Percentiles rank a stretch among this genome's conserved stretches.
These are phyloP conservation scores for Euura saliciscinereae DNA, from an alignment of 1,140 invertebrate genomes.

Conservation along the genomic window DNA sequence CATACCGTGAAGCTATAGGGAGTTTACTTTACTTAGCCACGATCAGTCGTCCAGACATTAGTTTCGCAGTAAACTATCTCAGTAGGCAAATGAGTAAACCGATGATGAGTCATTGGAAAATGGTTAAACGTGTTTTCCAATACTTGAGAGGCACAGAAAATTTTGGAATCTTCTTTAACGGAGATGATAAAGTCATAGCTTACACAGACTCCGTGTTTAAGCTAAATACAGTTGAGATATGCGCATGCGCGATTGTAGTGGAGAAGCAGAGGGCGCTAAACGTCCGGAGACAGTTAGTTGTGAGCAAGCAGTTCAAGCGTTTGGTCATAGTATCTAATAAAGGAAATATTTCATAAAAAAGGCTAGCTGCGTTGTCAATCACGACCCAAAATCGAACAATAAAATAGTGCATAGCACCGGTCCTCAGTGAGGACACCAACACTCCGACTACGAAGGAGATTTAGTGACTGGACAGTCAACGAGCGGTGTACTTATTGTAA, in stretches of 20 bases:
- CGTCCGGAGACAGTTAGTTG: no score
- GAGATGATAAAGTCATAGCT: constrained; percentile 18
- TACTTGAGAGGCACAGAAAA: constrained; percentile 39
- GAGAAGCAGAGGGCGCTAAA: no score
- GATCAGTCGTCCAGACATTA: constrained; percentile 50
- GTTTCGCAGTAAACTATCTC: constrained; percentile 39
- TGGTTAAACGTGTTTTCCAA: constrained; percentile 41
- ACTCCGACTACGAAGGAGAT: constrained; percentile 23
- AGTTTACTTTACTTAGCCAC: constrained; percentile 46
- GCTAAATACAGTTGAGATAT: no score
- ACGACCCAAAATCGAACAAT: no score
- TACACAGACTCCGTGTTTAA: constrained; percentile 29
- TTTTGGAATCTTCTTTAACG: constrained; percentile 34
- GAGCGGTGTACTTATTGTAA: constrained; percentile 27
- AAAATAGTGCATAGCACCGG: no score
- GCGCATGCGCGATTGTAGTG: no score
- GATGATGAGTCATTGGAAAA: constrained; percentile 36
- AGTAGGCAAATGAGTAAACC: constrained; percentile 38
- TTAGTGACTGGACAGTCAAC: constrained; percentile 22
- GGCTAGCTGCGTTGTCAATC: not conserved
- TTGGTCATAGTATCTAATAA: no score
- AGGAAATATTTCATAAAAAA: no score
- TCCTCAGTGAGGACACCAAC: no score
- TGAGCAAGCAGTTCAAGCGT: no score
- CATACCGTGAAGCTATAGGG: constrained; percentile 44